Conservation (phyloP, 2,888 invertebrate species). For the Siphlonurus alternatus region DNA sequence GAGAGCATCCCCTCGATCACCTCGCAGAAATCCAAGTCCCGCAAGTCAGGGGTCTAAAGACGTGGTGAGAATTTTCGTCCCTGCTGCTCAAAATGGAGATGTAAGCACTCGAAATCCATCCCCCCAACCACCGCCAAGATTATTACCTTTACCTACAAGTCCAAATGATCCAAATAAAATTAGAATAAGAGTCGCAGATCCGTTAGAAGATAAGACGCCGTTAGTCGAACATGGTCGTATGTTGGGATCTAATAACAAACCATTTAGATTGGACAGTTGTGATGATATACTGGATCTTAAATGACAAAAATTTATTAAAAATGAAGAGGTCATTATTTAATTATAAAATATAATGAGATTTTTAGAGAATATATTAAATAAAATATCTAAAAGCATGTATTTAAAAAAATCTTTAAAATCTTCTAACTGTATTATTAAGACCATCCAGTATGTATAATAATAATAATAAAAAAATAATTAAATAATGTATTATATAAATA, state of each 20-base stretch:
- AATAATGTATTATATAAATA: too few species aligned
- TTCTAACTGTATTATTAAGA: too few species aligned
- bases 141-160: not conserved
- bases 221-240: constrained; percentile 19
- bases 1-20: not conserved
- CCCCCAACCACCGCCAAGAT: constrained; percentile 28
- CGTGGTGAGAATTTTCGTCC: constrained; percentile 61
- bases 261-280: not conserved
- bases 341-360: too few species aligned
- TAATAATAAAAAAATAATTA: too few species aligned
- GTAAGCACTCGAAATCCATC: constrained; percentile 31
- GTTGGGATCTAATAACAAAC: not conserved
- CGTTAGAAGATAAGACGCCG: constrained; percentile 17
- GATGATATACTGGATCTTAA: not conserved
- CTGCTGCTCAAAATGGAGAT: constrained; percentile 37
- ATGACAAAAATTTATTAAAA: too few species aligned
- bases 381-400: too few species aligned
- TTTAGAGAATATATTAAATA: too few species aligned
- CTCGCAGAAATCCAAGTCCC: constrained; percentile 32
- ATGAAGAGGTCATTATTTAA: not conserved
- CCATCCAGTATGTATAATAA: too few species aligned
- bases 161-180: constrained; percentile 45
- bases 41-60: constrained; percentile 26
- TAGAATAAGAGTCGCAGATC: constrained; percentile 40
- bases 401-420: too few species aligned